Conservation (phyloP, 2,113 vertebrate genomes). For the Channa argus region DNA sequence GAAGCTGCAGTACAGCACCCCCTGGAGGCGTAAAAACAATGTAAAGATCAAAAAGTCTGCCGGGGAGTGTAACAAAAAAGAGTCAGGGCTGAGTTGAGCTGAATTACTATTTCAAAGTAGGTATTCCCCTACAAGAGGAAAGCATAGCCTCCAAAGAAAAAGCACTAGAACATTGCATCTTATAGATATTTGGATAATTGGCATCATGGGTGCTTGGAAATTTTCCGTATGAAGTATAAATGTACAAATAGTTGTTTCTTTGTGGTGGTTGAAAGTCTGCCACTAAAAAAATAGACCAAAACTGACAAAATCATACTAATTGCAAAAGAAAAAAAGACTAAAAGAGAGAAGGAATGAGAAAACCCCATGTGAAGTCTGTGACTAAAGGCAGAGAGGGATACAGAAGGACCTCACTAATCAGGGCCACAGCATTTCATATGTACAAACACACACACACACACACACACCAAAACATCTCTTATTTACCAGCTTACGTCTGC, state of each 20-base stretch:
- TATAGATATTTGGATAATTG: slow-evolving; percentile 2
- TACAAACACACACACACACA: slow-evolving; percentile 70
- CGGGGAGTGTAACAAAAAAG: slow-evolving; percentile 61
- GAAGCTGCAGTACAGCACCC: slow-evolving; percentile 64
- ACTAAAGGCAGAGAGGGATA: slow-evolving; percentile 79
- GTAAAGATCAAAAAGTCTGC: slow-evolving; percentile 49
- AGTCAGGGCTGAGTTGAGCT: slow-evolving; percentile 42
- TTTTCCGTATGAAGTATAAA: background rate
- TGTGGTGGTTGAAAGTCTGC: background rate
- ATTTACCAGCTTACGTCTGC: slow-evolving; percentile 88
- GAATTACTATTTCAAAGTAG: slow-evolving; percentile 9
- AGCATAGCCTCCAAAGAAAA: background rate
- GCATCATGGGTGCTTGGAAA: too few relatives aligned
- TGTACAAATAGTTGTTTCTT: background rate
- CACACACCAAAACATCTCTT: slow-evolving; percentile 85
- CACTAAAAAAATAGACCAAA: too few relatives aligned
- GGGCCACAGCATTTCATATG: slow-evolving; percentile 86
- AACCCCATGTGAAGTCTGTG: slow-evolving; percentile 74
- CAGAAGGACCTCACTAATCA: slow-evolving; percentile 82
- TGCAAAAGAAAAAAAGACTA: slow-evolving; percentile 1
- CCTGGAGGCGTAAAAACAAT: slow-evolving; percentile 52
- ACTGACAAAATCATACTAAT: background rate
- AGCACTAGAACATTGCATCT: background rate
- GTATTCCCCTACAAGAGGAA: slow-evolving; percentile 9
- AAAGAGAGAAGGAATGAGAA: slow-evolving; percentile 37